phyloP scores from a whole-genome alignment of 2,113 vertebrate genomes.

The Clarias gariepinus region DNA sequence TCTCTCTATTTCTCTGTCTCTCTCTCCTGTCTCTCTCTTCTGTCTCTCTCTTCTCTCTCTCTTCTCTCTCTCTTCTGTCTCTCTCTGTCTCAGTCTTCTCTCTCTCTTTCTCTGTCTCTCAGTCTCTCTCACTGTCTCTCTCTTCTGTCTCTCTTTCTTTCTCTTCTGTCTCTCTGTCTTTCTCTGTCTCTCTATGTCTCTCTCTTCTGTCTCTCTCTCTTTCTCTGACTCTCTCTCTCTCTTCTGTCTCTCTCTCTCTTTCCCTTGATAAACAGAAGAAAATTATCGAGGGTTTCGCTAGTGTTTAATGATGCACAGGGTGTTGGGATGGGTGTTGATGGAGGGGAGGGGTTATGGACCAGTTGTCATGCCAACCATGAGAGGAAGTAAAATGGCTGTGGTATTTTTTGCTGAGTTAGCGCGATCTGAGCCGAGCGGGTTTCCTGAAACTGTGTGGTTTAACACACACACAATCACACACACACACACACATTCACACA shows the following conservation, averaged over 20 bases:
- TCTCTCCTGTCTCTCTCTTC: too few relatives aligned
- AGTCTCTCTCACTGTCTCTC: too few relatives aligned
- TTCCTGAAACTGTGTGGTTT: slow-evolving; percentile 46
- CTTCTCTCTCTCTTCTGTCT: too few relatives aligned
- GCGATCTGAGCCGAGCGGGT: slow-evolving; percentile 6
- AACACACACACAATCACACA: slow-evolving; percentile 17
- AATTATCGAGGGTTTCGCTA: neutral
- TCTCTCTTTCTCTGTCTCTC: too few relatives aligned
- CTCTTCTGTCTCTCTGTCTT: too few relatives aligned
- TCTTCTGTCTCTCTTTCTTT: too few relatives aligned
- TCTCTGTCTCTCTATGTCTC: too few relatives aligned
- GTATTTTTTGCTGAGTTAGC: slow-evolving; percentile 32
- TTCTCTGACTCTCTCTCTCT: too few relatives aligned
- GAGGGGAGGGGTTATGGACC: neutral
- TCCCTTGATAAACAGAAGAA: neutral
- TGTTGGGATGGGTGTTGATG: neutral
- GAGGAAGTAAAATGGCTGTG: slow-evolving; percentile 39
- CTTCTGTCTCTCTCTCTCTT: neutral
- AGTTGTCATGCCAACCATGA: slow-evolving; percentile 5
- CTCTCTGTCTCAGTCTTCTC: too few relatives aligned
- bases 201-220: too few relatives aligned
- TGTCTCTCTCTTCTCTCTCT: too few relatives aligned
- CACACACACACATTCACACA: slow-evolving; percentile 1
- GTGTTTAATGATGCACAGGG: neutral
- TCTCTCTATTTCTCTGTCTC: too few relatives aligned